Base-by-base conservation (phyloP, 2,888 invertebrate species). In the Athalia rosae region DNA sequence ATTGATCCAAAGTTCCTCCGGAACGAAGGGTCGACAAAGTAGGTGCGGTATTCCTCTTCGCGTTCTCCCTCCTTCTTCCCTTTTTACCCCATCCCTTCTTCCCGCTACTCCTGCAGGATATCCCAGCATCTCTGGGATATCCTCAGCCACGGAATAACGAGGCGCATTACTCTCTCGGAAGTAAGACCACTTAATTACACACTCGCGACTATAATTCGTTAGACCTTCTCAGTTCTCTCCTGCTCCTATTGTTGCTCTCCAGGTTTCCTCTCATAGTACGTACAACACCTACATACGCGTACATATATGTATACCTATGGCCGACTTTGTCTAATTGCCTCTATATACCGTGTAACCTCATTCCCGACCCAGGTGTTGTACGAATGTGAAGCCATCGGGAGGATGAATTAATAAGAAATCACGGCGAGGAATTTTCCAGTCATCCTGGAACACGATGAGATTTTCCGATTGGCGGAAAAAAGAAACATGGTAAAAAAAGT, bases 141-240 rank as follows among this genome's bases (percentile, higher is more conserved):
- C 74, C 74, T 74, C 74, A 48, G 48, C 61, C 41, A 47, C 61
- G 62, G 61, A 74, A 83, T 89, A 89, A 89, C 89, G 89, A 89
- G 87, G 79, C 83, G 85, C 87, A 89, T 89, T 88, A 89, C 87
- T 89, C 87, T 83, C 79, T 82, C 82, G 81, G 83, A 82, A 83
- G 86, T 86, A 86, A 87, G 86, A 87, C 87, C 84, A 87, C 88
- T 89, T 89, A 89, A 88, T 89, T 89, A 89, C 85, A 86, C 86
- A 82, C 84, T 79, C 80, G 76, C 71, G 83, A 84, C 82, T 83
- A 84, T 28, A 28, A 28, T 88, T 85, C 85, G 85, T 88, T 88
- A 88, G 85, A 85, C 86, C 84, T 84, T 81, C 78, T 28, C 28
- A 28, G 28, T 28, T 28, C 28, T 28, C 81, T 28, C 28, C 28